These are phyloP conservation scores for Odontophorus gujanensis DNA, from an alignment of 2,113 vertebrate genomes.

Conservation along the genomic window DNA sequence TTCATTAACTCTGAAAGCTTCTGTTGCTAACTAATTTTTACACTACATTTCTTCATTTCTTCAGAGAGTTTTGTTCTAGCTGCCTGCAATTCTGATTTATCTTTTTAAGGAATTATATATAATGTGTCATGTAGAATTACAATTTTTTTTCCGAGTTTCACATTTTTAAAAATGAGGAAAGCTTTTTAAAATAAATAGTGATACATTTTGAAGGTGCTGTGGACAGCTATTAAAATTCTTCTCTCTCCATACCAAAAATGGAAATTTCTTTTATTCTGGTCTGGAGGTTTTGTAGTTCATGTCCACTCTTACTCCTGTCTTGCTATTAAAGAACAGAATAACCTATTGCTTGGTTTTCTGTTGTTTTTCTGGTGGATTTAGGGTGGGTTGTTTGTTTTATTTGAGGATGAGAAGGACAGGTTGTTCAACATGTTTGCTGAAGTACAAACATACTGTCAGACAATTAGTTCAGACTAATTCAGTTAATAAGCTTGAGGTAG, in stretches of 20 bases:
- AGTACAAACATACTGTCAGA: background rate
- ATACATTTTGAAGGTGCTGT: background rate
- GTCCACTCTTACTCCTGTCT: background rate
- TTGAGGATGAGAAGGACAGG: background rate
- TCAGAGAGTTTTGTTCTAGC: background rate
- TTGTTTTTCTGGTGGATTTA: background rate
- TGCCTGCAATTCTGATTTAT: background rate
- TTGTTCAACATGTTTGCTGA: background rate
- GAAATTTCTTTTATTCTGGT: background rate
- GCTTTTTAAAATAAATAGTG: background rate
- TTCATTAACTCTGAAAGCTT: constrained; percentile 36
- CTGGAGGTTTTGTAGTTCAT: background rate
- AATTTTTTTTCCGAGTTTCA: background rate
- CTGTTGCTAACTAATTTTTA: constrained; percentile 51
- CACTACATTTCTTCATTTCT: constrained; percentile 9
- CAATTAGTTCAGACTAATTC: background rate
- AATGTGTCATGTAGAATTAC: background rate
- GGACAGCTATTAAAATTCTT: background rate
- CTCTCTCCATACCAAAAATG: background rate
- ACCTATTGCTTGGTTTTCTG: background rate
- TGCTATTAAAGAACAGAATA: background rate
- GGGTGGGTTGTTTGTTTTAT: background rate
- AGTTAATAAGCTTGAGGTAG: constrained; percentile 1
- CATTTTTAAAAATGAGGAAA: background rate
- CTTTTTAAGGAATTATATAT: constrained; percentile 2